These are phyloP conservation scores for Lagopus leucura DNA, from an alignment of 2,113 vertebrate genomes.

Conservation along the genomic window DNA sequence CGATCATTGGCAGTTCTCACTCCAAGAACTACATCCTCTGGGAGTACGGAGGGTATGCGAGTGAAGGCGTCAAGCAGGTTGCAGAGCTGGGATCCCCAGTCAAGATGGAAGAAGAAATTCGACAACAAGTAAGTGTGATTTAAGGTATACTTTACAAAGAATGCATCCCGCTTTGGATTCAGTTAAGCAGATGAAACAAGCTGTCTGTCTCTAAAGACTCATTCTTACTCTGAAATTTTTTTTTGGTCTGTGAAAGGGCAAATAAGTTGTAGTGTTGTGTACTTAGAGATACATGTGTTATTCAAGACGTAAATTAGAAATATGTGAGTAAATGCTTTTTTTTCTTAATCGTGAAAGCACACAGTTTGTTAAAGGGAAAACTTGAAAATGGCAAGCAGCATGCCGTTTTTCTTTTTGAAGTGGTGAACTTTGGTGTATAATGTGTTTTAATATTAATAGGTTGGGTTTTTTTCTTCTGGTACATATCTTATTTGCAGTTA, in stretches of 20 bases:
- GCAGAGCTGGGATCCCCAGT: conserved; percentile 96
- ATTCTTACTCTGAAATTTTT: neutral
- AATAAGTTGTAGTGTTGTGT: neutral
- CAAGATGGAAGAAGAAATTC: conserved; percentile 99
- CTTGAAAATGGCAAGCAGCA: neutral
- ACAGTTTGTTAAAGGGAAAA: neutral
- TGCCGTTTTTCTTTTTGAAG: neutral
- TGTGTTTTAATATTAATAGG: neutral
- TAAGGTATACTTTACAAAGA: neutral
- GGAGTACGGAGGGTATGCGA: conserved; percentile 94
- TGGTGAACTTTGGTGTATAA: neutral
- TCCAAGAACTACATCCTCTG: conserved; percentile 95
- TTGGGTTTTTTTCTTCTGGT: neutral
- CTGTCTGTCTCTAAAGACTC: neutral
- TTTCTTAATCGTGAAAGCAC: neutral
- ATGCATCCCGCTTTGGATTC: neutral
- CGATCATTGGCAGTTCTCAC: conserved; percentile 95
- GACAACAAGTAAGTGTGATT: conserved; percentile 89
- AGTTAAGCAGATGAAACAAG: neutral
- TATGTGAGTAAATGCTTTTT: neutral
- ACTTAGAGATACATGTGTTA: neutral
- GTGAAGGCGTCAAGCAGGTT: conserved; percentile 93
- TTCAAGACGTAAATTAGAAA: neutral
- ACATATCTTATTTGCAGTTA: neutral
- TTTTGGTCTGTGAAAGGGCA: neutral